phyloP scores from a whole-genome alignment of 2,113 vertebrate genomes.

The Felis catus region F.catus_Fca126_mat1.0 CM031417.1:52354001-52354500 shows the following conservation, averaged over 20 bases:
- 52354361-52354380: background rate
- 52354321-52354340: background rate
- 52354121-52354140: background rate
- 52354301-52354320: background rate
- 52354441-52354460: background rate
- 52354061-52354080: background rate
- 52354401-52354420: background rate
- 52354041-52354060: background rate
- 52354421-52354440: background rate
- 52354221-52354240: background rate
- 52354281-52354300: background rate
- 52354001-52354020: background rate
- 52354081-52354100: conserved; percentile 7
- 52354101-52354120: background rate
- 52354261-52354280: background rate
- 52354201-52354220: background rate
- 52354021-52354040: background rate
- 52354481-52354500: background rate
- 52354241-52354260: background rate
- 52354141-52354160: background rate
- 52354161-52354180: background rate
- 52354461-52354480: background rate
- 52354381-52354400: background rate
- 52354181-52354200: background rate
- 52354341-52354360: background rate